Conservation (phyloP, 2,113 vertebrate genomes). For the Chrysemys picta region DNA sequence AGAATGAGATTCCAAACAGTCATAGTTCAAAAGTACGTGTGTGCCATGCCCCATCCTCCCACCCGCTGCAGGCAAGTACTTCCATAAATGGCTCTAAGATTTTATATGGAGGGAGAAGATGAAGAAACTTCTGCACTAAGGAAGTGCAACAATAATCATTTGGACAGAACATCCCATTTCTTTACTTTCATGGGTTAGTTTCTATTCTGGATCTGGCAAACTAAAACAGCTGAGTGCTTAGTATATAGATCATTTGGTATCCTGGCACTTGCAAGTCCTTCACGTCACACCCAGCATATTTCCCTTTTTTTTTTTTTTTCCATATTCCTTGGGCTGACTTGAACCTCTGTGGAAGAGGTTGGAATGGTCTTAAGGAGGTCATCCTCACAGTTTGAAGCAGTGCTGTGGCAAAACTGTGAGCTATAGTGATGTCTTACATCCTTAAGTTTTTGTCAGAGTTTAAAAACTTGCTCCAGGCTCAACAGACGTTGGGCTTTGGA, state of each 20-base stretch:
- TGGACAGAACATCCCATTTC: background rate
- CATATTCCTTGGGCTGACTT: background rate
- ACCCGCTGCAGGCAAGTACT: background rate
- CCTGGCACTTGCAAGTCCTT: background rate
- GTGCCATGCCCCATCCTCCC: too few relatives aligned
- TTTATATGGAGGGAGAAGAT: background rate
- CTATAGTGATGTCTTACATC: background rate
- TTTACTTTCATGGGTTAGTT: background rate
- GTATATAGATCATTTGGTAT: background rate
- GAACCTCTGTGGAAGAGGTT: background rate
- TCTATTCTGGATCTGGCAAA: background rate
- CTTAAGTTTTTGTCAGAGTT: background rate
- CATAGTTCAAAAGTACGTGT: background rate
- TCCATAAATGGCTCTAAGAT: background rate
- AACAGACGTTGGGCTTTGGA: background rate
- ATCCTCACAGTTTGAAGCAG: rapidly evolving
- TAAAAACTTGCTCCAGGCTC: background rate
- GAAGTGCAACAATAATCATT: background rate
- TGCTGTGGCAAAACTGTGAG: background rate
- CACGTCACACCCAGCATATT: background rate
- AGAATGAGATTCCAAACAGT: background rate
- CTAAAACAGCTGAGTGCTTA: background rate
- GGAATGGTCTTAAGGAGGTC: background rate
- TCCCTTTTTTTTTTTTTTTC: background rate
- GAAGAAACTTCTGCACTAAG: background rate